Evolutionary conservation across 2,113 vertebrate genomes (phyloP).

Genomic region (Bagarius yarrelli): DNA sequence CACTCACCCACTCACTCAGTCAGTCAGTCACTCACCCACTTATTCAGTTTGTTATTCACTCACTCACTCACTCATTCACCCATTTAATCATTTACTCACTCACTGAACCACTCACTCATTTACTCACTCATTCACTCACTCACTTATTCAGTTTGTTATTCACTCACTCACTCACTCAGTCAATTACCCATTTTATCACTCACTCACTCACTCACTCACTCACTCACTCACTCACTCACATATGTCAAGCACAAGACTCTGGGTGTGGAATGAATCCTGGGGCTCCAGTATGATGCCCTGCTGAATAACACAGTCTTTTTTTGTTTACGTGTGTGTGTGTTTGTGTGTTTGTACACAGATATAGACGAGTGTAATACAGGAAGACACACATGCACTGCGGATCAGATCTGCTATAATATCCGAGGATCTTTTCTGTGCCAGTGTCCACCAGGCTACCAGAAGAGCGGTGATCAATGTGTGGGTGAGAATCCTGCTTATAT

Average conservation of each 20-base stretch:
- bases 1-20: no score
- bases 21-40: no score
- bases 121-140: no score
- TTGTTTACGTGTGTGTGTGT: not conserved
- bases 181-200: no score
- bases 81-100: no score
- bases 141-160: no score
- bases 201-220: not conserved
- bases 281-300: not conserved
- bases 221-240: not conserved
- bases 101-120: no score
- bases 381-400: slow-evolving; percentile 80
- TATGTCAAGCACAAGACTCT: not conserved
- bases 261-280: not conserved
- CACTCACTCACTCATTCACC: no score
- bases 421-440: slow-evolving; percentile 89
- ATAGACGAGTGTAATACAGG: slow-evolving; percentile 87
- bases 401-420: slow-evolving; percentile 87
- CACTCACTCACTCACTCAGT: no score
- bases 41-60: no score
- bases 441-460: slow-evolving; percentile 85
- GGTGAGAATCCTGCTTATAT: slow-evolving; percentile 73
- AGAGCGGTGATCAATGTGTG: slow-evolving; percentile 83
- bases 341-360: slow-evolving; percentile 71
- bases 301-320: not conserved